Base-by-base conservation (phyloP, 2,113 vertebrate genomes). In the Propithecus coquereli region DNA sequence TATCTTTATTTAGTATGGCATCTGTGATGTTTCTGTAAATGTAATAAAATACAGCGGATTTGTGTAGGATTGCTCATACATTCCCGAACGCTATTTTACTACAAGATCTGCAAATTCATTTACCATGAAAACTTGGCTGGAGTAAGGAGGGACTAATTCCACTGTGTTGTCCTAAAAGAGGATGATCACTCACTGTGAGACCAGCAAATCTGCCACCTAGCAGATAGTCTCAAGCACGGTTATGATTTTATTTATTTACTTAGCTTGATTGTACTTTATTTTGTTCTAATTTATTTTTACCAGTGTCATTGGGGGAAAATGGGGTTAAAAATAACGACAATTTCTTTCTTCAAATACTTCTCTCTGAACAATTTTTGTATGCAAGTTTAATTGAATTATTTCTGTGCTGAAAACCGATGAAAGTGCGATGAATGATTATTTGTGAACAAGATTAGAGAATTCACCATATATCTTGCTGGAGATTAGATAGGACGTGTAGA, bases 381-480 rank as follows among this genome's bases (percentile, higher is more conserved):
- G 27, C 8, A 86, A 77, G 57, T 65, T 82, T 47, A 27, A 32
- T 10, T 57, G 65, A 71, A 57, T 89, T 52, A 34, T 92, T 59
- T 82, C 45, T 77, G 61, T 90, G 59, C 27, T 82, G 85, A 89
- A 92, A 90, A 43, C 63, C 59, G 52, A 57, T 63, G 23, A 32
- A 30, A 90, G 34, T 52, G 37, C 82, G 23, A 66, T 47, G 57
- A 83, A 83, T 37, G 79, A 74, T 73, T 93, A 50, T 91, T 88
- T 88, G 59, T 68, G 40, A 87, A 90, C 37, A 68, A 7, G 52
- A 52, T 30, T 10, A 8, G 52, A 82, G 43, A 54, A 80, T 57
- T 63, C 63, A 54, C 47, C 23, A 34, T 45, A 23, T 12, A 6
- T 52, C 40, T 66, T 50, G 45, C 54, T 63, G 40, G 37, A 63